Conservation (phyloP, 2,888 invertebrate genomes). For the Auanema freiburgensis region DNA sequence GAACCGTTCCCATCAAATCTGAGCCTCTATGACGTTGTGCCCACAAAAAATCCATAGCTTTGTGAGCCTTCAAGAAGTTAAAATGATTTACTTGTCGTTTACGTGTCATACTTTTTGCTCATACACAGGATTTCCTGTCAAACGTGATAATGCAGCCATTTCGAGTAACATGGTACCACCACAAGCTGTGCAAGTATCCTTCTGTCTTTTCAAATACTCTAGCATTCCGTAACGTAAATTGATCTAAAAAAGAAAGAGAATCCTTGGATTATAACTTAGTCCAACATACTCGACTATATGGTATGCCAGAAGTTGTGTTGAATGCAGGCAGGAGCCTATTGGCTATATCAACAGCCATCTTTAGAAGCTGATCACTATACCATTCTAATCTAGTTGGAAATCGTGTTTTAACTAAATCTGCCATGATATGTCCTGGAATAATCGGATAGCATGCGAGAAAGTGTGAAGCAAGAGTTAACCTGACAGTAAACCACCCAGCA, state of each 20-base stretch:
- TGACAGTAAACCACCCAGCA: slow-evolving; percentile 79
- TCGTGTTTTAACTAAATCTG: slow-evolving; percentile 79
- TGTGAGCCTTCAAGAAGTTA: slow-evolving; percentile 76
- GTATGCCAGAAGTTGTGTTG: slow-evolving; percentile 94
- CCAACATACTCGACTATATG: slow-evolving; percentile 82
- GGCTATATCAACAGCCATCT: slow-evolving; percentile 88
- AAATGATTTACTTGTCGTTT: too few species aligned
- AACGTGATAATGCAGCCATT: slow-evolving; percentile 81
- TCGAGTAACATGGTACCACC: slow-evolving; percentile 96
- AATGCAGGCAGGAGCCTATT: slow-evolving; percentile 92
- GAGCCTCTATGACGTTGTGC: slow-evolving; percentile 82
- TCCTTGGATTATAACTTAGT: background rate
- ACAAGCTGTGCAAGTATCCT: slow-evolving; percentile 82
- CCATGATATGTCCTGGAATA: slow-evolving; percentile 79
- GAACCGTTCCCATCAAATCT: slow-evolving; percentile 93
- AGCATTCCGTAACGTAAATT: slow-evolving; percentile 63
- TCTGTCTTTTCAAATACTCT: slow-evolving; percentile 52
- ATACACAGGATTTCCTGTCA: slow-evolving; percentile 85
- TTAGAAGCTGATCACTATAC: slow-evolving; percentile 74
- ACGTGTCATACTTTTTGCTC: slow-evolving; percentile 78
- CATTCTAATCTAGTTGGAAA: slow-evolving; percentile 67
- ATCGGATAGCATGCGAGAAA: background rate
- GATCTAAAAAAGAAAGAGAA: slow-evolving; percentile 37
- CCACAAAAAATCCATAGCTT: slow-evolving; percentile 96
- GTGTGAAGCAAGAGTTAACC: slow-evolving; percentile 22